Evolutionary conservation across 2,113 vertebrate species (phyloP).

Genomic region (Nipponia nippon): DNA sequence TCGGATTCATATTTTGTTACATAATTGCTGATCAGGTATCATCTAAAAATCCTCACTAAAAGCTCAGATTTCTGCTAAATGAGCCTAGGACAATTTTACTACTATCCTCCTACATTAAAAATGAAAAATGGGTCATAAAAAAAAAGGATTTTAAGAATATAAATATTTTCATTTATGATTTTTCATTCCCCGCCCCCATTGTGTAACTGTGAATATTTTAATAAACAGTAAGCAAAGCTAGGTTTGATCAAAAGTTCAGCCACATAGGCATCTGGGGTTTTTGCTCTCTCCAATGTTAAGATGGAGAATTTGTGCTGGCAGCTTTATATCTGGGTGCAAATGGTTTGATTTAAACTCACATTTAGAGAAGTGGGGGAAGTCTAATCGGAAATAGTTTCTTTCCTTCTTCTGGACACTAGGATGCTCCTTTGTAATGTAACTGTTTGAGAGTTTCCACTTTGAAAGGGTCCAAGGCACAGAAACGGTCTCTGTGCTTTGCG

Average conservation of each 20-base stretch:
- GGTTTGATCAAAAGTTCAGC: neutral
- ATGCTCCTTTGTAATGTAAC: neutral
- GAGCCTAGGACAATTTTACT: neutral
- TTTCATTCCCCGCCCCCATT: too few species aligned
- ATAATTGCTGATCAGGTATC: neutral
- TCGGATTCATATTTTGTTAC: neutral
- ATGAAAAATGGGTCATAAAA: neutral
- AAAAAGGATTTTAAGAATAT: neutral
- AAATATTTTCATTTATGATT: neutral
- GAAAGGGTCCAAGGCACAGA: neutral
- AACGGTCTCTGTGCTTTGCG: rapidly evolving
- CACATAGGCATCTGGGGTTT: neutral
- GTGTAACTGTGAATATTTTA: neutral
- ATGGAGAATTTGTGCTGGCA: neutral
- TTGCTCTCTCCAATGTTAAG: neutral
- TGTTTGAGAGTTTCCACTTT: neutral
- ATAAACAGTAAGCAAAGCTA: neutral
- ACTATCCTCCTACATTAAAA: neutral
- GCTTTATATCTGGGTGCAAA: neutral
- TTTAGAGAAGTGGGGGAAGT: neutral
- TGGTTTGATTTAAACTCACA: neutral
- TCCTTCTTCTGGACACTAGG: neutral
- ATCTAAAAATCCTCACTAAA: neutral
- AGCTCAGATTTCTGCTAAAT: neutral
- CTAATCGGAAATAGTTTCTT: neutral